These are phyloP conservation scores for Neotoma lepida DNA, from an alignment of 2,113 vertebrate genomes.

Conservation along the genomic window DNA sequence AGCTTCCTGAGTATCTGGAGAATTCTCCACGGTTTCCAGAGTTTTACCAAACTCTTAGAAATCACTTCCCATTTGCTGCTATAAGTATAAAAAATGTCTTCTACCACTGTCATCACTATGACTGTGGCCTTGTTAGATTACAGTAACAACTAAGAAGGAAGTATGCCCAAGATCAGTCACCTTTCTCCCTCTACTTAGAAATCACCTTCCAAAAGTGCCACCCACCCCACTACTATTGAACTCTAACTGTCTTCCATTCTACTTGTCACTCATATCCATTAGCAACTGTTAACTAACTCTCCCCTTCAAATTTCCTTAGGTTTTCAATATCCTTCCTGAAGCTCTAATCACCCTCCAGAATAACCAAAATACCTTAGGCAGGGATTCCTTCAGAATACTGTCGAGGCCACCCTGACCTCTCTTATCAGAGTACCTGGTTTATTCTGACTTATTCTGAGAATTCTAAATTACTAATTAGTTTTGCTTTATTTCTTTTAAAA, in stretches of 20 bases:
- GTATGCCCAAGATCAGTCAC: neutral
- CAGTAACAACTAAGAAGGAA: neutral
- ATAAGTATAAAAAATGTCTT: neutral
- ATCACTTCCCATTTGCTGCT: neutral
- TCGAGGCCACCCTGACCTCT: neutral
- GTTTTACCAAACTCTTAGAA: neutral
- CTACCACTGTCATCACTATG: neutral
- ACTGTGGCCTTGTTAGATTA: neutral
- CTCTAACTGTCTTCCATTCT: neutral
- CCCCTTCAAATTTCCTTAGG: neutral
- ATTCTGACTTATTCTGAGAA: neutral
- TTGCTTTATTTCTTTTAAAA: neutral
- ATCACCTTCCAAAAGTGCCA: neutral
- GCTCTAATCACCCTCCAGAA: neutral
- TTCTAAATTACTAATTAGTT: neutral
- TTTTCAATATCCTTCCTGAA: neutral
- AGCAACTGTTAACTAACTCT: neutral
- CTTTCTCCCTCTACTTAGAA: neutral
- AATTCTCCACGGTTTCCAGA: neutral
- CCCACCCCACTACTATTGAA: neutral
- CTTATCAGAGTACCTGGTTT: neutral
- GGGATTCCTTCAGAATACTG: neutral
- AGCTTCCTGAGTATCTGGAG: neutral
- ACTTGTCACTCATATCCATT: neutral
- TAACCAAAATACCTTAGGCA: neutral